Base-by-base conservation (phyloP, 2,113 vertebrate species). In the Panurus biarmicus region DNA sequence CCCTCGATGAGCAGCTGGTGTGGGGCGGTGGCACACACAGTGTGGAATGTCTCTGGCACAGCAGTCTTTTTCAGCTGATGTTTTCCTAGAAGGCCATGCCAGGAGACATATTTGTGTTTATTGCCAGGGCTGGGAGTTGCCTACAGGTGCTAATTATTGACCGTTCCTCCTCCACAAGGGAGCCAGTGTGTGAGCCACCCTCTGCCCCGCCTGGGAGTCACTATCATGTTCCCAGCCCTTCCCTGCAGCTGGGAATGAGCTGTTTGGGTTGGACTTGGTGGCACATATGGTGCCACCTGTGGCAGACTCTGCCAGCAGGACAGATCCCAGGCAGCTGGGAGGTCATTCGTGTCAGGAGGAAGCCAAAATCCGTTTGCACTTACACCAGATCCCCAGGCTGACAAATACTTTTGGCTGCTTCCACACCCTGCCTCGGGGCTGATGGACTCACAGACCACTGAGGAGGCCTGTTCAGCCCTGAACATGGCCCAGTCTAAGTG, bases 61-160 rank as follows among this genome's bases (percentile, higher is more conserved):
- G 89, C 61, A 11, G 40, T 31, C 54, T 80, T 95, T 90, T 96
- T 73, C 76, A 94, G 40, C 44, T 79, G 57, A 1, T 91, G 15
- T 95, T 95, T 96, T 95, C 83, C 92, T 80, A 45, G 81, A 57
- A 62, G 76, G 14, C 82, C 79, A 38, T 78, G 95, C 92, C 92
- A 96, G 95, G 82, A 95, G 87, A 92, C 76, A 80, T 92, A 90
- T 96, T 96, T 96, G 70, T 96, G 83, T 85, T 97, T 97, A 83
- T 85, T 95, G 85, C 83, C 65, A 66, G 66, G 28, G 56, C 90
- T 89, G 90, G 87, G 85, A 93, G 83, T 61, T 64, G 83, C 71
- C 84, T 76, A 35, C 94, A 83, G 86, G 87, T 93, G 87, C 92
- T 81, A 44, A 85, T 90, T 94, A 81, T 51, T 56, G 80, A 47